Percentiles rank a stretch among this genome's conserved stretches.
Conservation (phyloP, 2,888 invertebrate species). For the Tridacna crocea region DNA sequence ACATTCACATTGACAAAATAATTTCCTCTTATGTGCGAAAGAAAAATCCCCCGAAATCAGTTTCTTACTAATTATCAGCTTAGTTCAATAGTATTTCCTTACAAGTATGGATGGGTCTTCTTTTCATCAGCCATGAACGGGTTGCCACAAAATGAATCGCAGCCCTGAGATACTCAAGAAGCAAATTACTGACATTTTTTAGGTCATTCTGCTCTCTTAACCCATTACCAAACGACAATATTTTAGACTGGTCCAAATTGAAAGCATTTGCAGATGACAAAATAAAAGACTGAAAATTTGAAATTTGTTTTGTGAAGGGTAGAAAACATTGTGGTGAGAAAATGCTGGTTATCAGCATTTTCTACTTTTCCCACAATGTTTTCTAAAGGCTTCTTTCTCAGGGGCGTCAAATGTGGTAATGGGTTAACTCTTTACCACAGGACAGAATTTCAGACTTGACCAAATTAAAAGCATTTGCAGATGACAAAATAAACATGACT, state of each 20-base stretch:
- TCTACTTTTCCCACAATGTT: too few relatives aligned
- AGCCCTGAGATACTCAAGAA: background rate
- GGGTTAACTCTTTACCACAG: background rate
- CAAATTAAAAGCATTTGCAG: background rate
- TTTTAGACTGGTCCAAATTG: too few relatives aligned
- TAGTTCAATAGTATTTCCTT: conserved; percentile 55
- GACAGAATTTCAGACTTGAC: background rate
- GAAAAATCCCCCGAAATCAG: conserved; percentile 43
- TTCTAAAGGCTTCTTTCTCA: too few relatives aligned
- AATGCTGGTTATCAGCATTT: too few relatives aligned
- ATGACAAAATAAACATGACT: too few relatives aligned
- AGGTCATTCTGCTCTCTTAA: too few relatives aligned
- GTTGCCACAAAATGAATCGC: background rate
- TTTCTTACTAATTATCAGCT: conserved; percentile 56
- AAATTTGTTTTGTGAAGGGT: too few relatives aligned
- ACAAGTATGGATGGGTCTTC: conserved; percentile 46
- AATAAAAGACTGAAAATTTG: too few relatives aligned
- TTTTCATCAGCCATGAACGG: conserved; percentile 34
- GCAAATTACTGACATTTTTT: background rate
- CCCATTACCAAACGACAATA: too few relatives aligned
- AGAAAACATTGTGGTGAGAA: too few relatives aligned
- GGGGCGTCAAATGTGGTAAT: background rate
- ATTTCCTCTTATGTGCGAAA: conserved; percentile 55
- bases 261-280: too few relatives aligned
- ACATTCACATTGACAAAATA: conserved; percentile 56